phyloP scores from a whole-genome alignment of 2,113 vertebrate species.

The Charadrius vociferus region DNA sequence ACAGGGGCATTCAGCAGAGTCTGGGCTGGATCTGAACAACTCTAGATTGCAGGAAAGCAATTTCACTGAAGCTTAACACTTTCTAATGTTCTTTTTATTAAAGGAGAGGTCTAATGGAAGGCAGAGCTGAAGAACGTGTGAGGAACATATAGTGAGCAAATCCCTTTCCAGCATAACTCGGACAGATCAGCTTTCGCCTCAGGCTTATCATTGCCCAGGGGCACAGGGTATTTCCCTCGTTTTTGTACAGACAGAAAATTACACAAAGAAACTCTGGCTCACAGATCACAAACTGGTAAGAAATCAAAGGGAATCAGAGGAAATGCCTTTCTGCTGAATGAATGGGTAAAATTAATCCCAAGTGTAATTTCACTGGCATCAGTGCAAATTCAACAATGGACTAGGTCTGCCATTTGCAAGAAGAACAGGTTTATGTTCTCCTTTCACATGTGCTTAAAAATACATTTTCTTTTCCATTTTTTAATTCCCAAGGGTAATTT shows the following conservation, averaged over 20 bases:
- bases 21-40: background rate
- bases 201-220: background rate
- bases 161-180: background rate
- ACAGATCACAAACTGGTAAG: constrained; percentile 8
- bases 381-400: background rate
- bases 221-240: background rate
- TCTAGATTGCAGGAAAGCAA: background rate
- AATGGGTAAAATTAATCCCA: background rate
- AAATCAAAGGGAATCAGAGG: constrained; percentile 15
- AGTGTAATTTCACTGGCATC: background rate
- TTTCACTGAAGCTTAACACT: background rate
- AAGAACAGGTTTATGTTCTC: background rate
- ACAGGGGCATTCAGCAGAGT: background rate
- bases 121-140: background rate
- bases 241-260: background rate
- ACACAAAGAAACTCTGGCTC: background rate
- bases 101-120: background rate
- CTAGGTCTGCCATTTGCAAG: background rate
- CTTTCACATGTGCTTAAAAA: background rate
- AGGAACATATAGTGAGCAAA: background rate
- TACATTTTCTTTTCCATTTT: background rate
- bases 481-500: too few relatives aligned
- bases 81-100: background rate
- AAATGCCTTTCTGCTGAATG: constrained; percentile 12
- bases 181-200: background rate